phyloP scores from a whole-genome alignment of 37 sponge, comb jelly and placozoan species.

The Geodia barretti region DNA sequence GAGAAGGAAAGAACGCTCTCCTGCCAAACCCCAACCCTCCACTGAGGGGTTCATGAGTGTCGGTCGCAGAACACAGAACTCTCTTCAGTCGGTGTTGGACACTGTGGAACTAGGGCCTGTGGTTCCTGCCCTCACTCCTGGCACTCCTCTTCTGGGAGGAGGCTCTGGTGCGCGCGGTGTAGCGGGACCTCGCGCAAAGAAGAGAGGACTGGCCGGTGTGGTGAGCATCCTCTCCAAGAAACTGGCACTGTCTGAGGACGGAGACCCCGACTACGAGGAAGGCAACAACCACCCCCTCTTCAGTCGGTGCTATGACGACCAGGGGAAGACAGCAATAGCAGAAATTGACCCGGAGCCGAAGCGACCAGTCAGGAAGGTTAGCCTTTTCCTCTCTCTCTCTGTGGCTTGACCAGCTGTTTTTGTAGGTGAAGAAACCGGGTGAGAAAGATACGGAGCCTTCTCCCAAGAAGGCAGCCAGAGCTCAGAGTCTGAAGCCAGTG shows the following conservation, averaged over 20 bases:
- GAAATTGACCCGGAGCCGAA: conserved; percentile 58
- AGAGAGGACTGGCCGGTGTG: background rate
- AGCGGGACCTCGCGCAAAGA: background rate
- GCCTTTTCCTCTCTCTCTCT: background rate
- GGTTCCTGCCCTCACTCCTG: background rate
- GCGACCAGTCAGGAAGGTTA: conserved; percentile 24
- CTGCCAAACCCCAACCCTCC: background rate
- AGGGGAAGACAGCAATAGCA: conserved; percentile 62
- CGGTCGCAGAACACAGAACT: background rate
- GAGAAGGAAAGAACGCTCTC: background rate
- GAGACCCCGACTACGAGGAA: background rate
- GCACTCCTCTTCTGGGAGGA: background rate
- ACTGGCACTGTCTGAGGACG: background rate
- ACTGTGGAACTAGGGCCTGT: background rate
- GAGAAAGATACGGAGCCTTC: conserved; percentile 4
- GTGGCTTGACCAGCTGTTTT: no score
- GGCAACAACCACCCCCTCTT: conserved; percentile 14
- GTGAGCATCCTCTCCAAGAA: background rate
- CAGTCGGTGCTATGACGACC: conserved; percentile 50
- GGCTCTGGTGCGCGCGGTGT: background rate
- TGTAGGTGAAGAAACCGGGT: conserved; percentile 1
- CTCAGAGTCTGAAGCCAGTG: background rate
- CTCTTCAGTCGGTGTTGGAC: background rate
- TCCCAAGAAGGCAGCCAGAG: conserved; percentile 9
- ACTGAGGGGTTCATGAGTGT: background rate